Evolutionary conservation across 2,888 invertebrate species (phyloP).

Genomic region (Tupiocoris notatus): DNA sequence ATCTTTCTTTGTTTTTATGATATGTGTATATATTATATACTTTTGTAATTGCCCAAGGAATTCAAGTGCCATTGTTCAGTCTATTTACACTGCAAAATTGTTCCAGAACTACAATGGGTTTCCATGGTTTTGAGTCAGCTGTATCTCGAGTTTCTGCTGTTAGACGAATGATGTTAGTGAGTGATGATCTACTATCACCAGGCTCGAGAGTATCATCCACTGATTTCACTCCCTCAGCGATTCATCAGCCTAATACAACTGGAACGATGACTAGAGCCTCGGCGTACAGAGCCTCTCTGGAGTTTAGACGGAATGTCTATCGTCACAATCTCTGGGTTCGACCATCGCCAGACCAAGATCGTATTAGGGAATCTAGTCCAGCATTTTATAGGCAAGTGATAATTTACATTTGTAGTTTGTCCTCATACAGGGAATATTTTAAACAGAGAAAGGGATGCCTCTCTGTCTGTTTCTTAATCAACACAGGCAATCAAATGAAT

Average conservation of each 20-base stretch:
- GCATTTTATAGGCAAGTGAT: conserved; percentile 68
- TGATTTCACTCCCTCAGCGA: background rate
- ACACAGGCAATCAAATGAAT: no score
- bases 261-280: background rate
- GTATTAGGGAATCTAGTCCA: conserved; percentile 71
- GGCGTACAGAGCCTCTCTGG: background rate
- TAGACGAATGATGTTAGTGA: background rate
- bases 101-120: background rate
- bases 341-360: conserved; percentile 55
- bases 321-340: conserved; percentile 72
- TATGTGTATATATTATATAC: no score
- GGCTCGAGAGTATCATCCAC: background rate
- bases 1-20: no score
- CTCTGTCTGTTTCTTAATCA: no score
- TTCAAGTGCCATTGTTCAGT: no score
- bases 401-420: no score
- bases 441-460: no score
- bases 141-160: background rate
- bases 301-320: conserved; percentile 67
- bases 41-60: no score
- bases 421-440: no score
- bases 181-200: background rate
- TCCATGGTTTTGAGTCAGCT: background rate
- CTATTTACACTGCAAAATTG: no score
- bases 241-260: background rate